Conservation (phyloP, 2,113 vertebrate species). For the Emydocephalus ijimae region DNA sequence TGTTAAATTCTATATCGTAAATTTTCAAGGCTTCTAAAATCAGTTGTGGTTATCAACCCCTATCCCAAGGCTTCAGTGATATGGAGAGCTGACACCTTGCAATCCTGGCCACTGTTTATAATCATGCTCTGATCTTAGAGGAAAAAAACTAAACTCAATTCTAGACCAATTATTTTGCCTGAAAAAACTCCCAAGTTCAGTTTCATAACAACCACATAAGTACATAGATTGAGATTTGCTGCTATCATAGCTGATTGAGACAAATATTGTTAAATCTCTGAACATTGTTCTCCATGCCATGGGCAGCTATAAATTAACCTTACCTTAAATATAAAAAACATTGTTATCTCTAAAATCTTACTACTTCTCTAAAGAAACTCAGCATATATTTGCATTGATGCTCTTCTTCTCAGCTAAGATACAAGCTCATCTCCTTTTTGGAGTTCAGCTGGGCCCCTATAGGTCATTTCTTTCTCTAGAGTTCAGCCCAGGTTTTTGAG, state of each 20-base stretch:
- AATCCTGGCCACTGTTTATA: background rate
- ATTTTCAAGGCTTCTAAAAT: background rate
- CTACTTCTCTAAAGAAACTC: background rate
- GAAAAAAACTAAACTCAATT: background rate
- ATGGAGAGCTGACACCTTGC: background rate
- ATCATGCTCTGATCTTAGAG: background rate
- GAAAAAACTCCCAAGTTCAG: background rate
- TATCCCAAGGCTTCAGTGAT: background rate
- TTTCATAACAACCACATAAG: background rate
- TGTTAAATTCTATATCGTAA: background rate
- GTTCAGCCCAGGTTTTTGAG: no score
- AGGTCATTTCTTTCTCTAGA: no score
- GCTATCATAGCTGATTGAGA: background rate
- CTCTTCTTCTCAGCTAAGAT: no score
- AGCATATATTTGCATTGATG: background rate
- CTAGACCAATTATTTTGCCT: background rate
- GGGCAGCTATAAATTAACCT: background rate
- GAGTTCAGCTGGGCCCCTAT: no score
- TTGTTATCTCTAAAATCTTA: background rate
- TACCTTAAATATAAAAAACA: background rate
- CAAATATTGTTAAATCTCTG: background rate
- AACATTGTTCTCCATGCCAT: background rate
- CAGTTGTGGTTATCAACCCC: background rate
- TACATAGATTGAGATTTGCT: no score
- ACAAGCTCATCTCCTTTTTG: no score